Percentiles rank a stretch among this genome's conserved stretches.
These are phyloP conservation scores for Papilio polyxenes DNA, from an alignment of 1,140 invertebrate species.

Conservation along the genomic window DNA sequence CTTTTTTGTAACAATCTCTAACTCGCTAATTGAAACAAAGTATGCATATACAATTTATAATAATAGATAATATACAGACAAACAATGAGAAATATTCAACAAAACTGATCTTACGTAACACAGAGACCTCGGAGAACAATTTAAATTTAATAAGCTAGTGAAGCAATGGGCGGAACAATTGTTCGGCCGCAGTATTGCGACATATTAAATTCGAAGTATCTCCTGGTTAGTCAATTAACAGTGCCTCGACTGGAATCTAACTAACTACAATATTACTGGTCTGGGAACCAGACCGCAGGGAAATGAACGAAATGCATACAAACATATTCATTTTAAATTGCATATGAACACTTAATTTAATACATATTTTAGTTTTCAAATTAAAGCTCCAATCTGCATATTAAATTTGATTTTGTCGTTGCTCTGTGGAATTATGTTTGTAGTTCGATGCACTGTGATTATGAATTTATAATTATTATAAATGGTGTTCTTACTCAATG, in stretches of 20 bases:
- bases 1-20: no score
- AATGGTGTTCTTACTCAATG: background rate
- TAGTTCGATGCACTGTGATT: conserved; percentile 9
- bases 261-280: conserved; percentile 54
- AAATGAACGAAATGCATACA: conserved; percentile 36
- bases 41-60: background rate
- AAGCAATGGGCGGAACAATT: conserved; percentile 30
- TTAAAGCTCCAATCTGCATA: conserved; percentile 16
- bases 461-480: conserved; percentile 17
- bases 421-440: background rate
- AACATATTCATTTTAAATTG: conserved; percentile 28
- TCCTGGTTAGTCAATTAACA: conserved; percentile 62
- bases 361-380: conserved; percentile 31
- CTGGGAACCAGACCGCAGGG: conserved; percentile 45
- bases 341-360: conserved; percentile 30
- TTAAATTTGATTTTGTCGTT: conserved; percentile 25
- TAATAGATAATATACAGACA: background rate
- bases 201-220: conserved; percentile 55
- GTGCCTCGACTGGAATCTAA: conserved; percentile 52
- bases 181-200: conserved; percentile 34
- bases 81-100: background rate
- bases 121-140: conserved; percentile 10
- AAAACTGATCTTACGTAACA: conserved; percentile 2
- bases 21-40: background rate
- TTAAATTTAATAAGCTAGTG: conserved; percentile 34